Evolutionary conservation across 1,140 invertebrate genomes (phyloP).

Genomic region (Heterodera schachtii): DNA sequence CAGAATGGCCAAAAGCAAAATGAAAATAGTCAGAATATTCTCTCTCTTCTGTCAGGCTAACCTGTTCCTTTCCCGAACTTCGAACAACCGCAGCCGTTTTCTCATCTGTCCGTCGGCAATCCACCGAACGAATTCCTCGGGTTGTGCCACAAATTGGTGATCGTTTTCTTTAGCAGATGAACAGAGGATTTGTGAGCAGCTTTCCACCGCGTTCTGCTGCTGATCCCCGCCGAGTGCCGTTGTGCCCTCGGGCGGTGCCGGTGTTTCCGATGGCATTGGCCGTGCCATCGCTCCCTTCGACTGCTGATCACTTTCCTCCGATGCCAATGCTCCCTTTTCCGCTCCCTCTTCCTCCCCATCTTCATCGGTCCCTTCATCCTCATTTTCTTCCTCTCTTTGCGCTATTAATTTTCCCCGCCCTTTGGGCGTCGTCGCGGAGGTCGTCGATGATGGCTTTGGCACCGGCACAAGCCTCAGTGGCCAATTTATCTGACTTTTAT

Average conservation of each 20-base stretch:
- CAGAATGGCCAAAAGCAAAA: too few species aligned
- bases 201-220: too few species aligned
- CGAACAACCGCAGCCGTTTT: conserved; percentile 1
- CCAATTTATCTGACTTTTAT: background rate
- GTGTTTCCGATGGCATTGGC: background rate
- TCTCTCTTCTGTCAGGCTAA: background rate
- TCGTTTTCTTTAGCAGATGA: background rate
- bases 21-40: background rate
- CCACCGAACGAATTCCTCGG: background rate
- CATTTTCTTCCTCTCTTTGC: background rate
- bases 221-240: too few species aligned
- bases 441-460: background rate
- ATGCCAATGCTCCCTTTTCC: background rate
- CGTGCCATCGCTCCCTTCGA: background rate
- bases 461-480: background rate
- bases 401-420: too few species aligned
- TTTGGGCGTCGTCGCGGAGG: too few species aligned
- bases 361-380: background rate
- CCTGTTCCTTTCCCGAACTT: conserved; percentile 3
- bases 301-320: too few species aligned
- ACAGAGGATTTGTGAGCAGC: background rate
- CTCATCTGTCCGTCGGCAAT: background rate
- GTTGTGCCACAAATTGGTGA: background rate
- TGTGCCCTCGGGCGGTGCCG: background rate
- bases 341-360: background rate